Base-by-base conservation (phyloP, 2,113 vertebrate species). In the Scortum barcoo region DNA sequence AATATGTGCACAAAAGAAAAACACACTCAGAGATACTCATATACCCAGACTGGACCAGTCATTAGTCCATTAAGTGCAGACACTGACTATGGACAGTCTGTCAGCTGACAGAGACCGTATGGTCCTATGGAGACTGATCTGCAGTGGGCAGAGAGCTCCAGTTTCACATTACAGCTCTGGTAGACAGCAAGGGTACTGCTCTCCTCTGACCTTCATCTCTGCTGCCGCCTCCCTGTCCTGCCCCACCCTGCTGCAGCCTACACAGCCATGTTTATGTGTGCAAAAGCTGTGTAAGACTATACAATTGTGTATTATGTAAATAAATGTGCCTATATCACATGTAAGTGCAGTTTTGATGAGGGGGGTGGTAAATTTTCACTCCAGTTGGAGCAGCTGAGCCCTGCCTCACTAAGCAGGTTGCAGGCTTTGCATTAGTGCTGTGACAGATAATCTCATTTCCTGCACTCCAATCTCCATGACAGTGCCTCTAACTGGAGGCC, bases 401-500 rank as follows among this genome's bases (percentile, higher is more conserved):
- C 70, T 81, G 80, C 84, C 61, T 81, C 71, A 48, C 68, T 84
- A 76, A 93, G 88, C 89, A 93, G 89, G 87, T 81, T 88, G 83
- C 73, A 81, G 86, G 83, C 85, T 72, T 84, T 92, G 88, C 91
- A 93, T 94, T 93, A 94, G 87, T 33, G 56, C 86, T 73, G 84
- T 82, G 80, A 88, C 86, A 80, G 78, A 91, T 95, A 94, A 95
- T 94, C 93, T 92, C 56, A 95, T 94, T 94, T 93, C 86, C 92
- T 91, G 91, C 87, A 75, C 90, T 91, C 81, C 72, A 80, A 86
- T 91, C 90, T 89, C 75, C 57, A 88, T 78, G 76, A 91, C 84
- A 73, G 70, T 24, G 78, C 22, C 40, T 86, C 76, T 60, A 44
- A 78, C 58, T 76, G 70, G 36, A 87, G 62, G 67, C 80, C 63